These are phyloP conservation scores for Isoperla grammatica DNA, from an alignment of 2,888 invertebrate species.

Conservation along the genomic window DNA sequence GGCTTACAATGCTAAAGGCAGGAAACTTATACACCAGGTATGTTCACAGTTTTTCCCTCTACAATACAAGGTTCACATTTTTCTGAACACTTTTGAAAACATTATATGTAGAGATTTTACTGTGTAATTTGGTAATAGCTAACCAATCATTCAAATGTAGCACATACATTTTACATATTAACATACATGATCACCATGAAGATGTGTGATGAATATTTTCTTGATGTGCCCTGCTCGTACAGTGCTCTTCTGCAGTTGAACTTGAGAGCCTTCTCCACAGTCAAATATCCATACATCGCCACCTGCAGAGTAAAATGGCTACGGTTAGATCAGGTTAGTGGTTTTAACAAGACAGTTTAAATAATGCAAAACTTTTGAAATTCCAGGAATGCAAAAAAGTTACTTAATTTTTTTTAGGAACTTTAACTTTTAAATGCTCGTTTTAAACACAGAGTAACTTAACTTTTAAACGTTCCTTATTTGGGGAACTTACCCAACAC, in stretches of 20 bases:
- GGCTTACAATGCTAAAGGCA: too few species aligned
- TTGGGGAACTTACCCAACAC: too few species aligned
- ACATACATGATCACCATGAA: conserved; percentile 47
- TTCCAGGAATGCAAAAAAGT: too few species aligned
- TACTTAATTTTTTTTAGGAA: too few species aligned
- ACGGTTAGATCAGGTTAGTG: conserved; percentile 1
- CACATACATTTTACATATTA: background rate
- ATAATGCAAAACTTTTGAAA: too few species aligned
- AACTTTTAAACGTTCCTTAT: too few species aligned
- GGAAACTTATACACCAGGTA: too few species aligned
- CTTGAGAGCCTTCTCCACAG: conserved; percentile 46
- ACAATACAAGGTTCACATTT: too few species aligned
- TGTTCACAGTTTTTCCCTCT: too few species aligned
- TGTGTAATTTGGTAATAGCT: background rate
- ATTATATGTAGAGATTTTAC: background rate
- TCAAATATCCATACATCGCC: conserved; percentile 45
- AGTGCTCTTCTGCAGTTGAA: conserved; percentile 42
- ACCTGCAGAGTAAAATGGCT: conserved; percentile 33
- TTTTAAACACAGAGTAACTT: too few species aligned
- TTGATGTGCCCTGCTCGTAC: conserved; percentile 40
- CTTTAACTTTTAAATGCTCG: too few species aligned
- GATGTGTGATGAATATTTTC: conserved; percentile 45
- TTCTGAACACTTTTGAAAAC: background rate
- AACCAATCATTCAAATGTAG: background rate
- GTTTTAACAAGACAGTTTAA: too few species aligned